These are phyloP conservation scores for Enteromius trimaculatus DNA, from an alignment of 2,797 vertebrate species.

Conservation along the genomic window DNA sequence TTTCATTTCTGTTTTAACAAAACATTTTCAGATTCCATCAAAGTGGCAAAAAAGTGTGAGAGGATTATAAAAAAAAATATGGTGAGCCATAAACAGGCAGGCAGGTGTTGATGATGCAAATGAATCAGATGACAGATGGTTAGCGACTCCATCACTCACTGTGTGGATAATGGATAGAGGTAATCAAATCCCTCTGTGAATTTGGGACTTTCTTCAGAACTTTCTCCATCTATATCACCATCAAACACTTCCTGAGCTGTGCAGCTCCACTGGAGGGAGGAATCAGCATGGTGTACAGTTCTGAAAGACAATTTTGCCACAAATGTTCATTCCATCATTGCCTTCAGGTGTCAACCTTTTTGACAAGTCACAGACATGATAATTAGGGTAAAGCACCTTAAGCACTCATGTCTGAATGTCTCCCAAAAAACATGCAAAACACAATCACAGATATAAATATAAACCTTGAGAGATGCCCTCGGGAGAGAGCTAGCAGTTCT, in stretches of 20 bases:
- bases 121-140: slow-evolving; percentile 94
- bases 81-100: slow-evolving; percentile 84
- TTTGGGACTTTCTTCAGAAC: slow-evolving; percentile 88
- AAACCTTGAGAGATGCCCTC: slow-evolving; percentile 16
- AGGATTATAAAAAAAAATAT: slow-evolving; percentile 78
- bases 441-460: slow-evolving; percentile 16
- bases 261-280: slow-evolving; percentile 45
- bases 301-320: slow-evolving; percentile 32
- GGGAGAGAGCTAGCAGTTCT: not conserved
- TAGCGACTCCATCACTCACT: slow-evolving; percentile 84
- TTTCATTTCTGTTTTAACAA: slow-evolving; percentile 83
- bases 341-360: slow-evolving; percentile 46
- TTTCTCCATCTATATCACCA: slow-evolving; percentile 69
- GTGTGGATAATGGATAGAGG: slow-evolving; percentile 88
- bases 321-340: slow-evolving; percentile 32
- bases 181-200: slow-evolving; percentile 90
- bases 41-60: slow-evolving; percentile 72
- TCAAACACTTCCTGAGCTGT: slow-evolving; percentile 58
- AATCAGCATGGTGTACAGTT: slow-evolving; percentile 47
- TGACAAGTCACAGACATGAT: slow-evolving; percentile 46
- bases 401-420: slow-evolving; percentile 42
- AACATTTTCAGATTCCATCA: slow-evolving; percentile 86
- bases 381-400: slow-evolving; percentile 33
- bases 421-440: slow-evolving; percentile 4
- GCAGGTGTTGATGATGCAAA: slow-evolving; percentile 93